phyloP scores from a whole-genome alignment of 2,797 vertebrate species.

The Sciurus carolinensis region DNA sequence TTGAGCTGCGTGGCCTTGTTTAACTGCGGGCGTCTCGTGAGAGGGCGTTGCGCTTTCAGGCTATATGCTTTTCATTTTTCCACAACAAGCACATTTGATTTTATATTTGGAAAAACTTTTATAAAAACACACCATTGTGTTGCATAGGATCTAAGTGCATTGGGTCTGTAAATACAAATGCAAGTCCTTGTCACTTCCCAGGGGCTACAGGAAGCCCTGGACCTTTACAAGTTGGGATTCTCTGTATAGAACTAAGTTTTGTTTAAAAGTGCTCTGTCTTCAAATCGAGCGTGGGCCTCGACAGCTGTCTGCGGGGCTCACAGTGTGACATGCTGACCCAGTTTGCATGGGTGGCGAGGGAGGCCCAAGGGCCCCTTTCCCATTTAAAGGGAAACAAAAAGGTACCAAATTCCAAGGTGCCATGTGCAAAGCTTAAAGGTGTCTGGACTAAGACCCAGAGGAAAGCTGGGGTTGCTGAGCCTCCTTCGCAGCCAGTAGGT shows the following conservation, averaged over 20 bases:
- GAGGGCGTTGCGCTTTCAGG: background rate
- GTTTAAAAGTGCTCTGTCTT: constrained; percentile 1
- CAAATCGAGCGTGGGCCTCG: background rate
- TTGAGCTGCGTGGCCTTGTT: background rate
- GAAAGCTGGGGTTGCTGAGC: no score
- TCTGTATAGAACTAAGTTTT: background rate
- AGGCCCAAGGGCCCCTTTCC: background rate
- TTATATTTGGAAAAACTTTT: background rate
- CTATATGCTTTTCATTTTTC: background rate
- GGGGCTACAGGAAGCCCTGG: background rate
- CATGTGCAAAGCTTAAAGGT: background rate
- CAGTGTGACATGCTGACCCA: background rate
- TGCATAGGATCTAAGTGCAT: background rate
- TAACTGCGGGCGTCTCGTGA: background rate
- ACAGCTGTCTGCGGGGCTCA: background rate
- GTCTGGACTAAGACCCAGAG: background rate
- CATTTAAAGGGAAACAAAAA: background rate
- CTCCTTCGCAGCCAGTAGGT: background rate
- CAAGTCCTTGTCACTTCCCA: background rate
- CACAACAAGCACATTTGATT: background rate
- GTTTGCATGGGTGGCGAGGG: background rate
- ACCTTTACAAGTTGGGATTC: background rate
- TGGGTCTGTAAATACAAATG: background rate
- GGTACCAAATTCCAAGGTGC: background rate
- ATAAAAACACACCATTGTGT: background rate